A percentile compares a stretch with the other conserved stretches of the same genome.
Conservation (phyloP, 1,140 invertebrate species). For the Kradibia gibbosae region DNA sequence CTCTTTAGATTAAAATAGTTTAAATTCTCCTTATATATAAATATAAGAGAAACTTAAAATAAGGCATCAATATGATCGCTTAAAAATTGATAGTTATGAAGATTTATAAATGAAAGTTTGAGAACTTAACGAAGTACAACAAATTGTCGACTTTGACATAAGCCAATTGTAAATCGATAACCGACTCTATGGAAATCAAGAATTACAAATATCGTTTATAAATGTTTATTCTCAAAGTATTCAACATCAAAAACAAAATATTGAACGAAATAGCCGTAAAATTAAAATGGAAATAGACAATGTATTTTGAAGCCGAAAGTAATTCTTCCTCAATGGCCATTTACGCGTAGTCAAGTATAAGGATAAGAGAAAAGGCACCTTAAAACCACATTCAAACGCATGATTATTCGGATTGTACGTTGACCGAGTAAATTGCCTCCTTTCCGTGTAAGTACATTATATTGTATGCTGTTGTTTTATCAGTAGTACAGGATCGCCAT, state of each 20-base stretch:
- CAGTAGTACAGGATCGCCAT: slow-evolving; percentile 72
- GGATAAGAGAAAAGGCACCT: neutral
- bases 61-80: neutral
- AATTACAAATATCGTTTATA: no score
- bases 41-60: neutral
- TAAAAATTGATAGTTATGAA: neutral
- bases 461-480: slow-evolving; percentile 69
- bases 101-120: neutral
- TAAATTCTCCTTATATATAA: neutral
- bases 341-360: no score
- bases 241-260: no score
- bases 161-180: no score
- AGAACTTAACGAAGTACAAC: no score
- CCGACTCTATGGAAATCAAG: no score
- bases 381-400: neutral
- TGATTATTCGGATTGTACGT: neutral
- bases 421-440: slow-evolving; percentile 63
- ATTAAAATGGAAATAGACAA: neutral
- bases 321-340: neutral
- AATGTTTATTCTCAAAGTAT: no score
- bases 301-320: neutral
- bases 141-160: no score
- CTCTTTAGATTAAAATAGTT: neutral
- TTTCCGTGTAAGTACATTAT: slow-evolving; percentile 64
- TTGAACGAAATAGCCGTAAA: neutral